Conservation (phyloP, 2,888 invertebrate genomes). For the Dusona sp. region DNA sequence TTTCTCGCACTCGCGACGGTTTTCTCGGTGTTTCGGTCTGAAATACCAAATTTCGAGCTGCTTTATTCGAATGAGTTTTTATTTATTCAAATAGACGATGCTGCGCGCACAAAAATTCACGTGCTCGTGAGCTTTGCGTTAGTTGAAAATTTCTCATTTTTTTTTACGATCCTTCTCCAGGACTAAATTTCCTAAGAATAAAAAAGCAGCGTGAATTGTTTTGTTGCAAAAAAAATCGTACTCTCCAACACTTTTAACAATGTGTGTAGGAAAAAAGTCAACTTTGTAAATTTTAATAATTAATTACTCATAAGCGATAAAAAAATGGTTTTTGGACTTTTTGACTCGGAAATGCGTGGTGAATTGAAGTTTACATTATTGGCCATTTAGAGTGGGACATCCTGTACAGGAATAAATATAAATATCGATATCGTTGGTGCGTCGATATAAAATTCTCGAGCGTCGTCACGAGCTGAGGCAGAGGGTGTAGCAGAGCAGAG, state of each 20-base stretch:
- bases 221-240: not conserved
- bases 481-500: constrained; percentile 38
- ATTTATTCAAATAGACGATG: not conserved
- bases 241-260: not conserved
- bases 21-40: not conserved
- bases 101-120: not conserved
- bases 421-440: constrained; percentile 31
- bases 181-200: not conserved
- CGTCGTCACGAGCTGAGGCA: constrained; percentile 21
- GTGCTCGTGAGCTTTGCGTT: not conserved
- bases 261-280: not conserved
- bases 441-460: constrained; percentile 22
- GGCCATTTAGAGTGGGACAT: not conserved
- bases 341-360: not conserved
- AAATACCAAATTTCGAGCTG: not conserved
- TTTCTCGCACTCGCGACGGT: not conserved
- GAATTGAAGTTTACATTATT: not conserved
- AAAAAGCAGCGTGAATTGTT: not conserved
- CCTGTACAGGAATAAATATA: constrained; percentile 8
- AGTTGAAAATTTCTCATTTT: not conserved
- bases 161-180: not conserved
- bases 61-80: not conserved
- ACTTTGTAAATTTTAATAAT: not conserved
- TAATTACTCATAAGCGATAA: not conserved
- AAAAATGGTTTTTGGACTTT: not conserved